Percentiles rank a stretch among this genome's conserved stretches.
Evolutionary conservation across 2,888 invertebrate genomes (phyloP).

Genomic region (Nysson spinosus): DNA sequence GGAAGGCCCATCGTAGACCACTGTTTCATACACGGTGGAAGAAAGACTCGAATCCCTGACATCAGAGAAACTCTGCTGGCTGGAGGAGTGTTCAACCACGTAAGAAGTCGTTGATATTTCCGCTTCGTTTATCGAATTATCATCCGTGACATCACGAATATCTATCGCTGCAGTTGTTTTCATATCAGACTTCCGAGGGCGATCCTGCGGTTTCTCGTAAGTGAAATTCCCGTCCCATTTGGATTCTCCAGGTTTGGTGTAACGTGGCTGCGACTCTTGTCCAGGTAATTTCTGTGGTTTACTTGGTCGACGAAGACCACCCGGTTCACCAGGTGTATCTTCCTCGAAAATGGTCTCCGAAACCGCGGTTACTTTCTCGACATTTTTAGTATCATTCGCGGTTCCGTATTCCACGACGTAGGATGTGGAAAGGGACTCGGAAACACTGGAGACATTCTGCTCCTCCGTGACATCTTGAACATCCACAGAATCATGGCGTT

Average conservation of each 20-base stretch:
- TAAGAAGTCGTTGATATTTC: slow-evolving; percentile 67
- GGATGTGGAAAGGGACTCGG: slow-evolving; percentile 82
- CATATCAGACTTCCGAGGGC: slow-evolving; percentile 28
- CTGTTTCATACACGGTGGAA: slow-evolving; percentile 53
- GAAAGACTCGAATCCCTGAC: slow-evolving; percentile 56
- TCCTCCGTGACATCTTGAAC: slow-evolving; percentile 76
- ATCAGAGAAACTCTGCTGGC: slow-evolving; percentile 66
- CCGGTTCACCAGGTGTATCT: slow-evolving; percentile 33
- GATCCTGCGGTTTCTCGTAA: slow-evolving; percentile 77
- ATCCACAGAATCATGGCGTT: slow-evolving; percentile 65
- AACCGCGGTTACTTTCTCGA: slow-evolving; percentile 64
- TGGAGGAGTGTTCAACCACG: slow-evolving; percentile 69
- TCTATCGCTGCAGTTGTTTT: slow-evolving; percentile 71
- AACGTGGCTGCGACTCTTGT: slow-evolving; percentile 41
- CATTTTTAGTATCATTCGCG: slow-evolving; percentile 55
- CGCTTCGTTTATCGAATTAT: slow-evolving; percentile 71
- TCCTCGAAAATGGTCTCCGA: slow-evolving; percentile 70
- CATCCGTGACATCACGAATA: slow-evolving; percentile 53
- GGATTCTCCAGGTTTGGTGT: slow-evolving; percentile 66
- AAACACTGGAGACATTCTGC: slow-evolving; percentile 78
- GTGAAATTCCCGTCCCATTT: slow-evolving; percentile 81
- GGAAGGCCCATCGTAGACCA: slow-evolving; percentile 22
- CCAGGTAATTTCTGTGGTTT: slow-evolving; percentile 20
- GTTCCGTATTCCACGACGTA: slow-evolving; percentile 80
- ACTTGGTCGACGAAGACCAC: background rate